Evolutionary conservation across 1,140 invertebrate species (phyloP).

Genomic region (Drosophila santomea): DNA sequence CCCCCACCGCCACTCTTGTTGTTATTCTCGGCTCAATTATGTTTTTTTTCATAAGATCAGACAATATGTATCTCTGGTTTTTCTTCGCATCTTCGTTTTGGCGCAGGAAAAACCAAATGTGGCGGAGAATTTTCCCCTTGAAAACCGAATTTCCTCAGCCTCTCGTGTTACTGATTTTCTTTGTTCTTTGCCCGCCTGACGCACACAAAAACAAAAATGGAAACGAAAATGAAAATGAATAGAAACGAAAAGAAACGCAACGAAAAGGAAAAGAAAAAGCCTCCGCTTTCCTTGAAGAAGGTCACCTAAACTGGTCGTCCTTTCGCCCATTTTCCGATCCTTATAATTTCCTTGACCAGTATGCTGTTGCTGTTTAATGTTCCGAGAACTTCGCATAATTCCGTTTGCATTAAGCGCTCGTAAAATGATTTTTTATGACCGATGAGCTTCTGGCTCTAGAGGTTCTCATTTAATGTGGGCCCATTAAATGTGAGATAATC

Average conservation of each 20-base stretch:
- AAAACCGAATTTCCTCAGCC: constrained; percentile 7
- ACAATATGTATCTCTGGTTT: constrained; percentile 25
- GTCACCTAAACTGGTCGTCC: constrained; percentile 48
- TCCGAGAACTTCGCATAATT: constrained; percentile 59
- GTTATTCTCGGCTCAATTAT: constrained; percentile 22
- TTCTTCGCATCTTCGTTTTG: background rate
- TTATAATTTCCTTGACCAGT: constrained; percentile 29
- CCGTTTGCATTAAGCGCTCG: constrained; percentile 41
- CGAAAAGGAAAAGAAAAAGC: constrained; percentile 7
- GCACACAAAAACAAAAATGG: constrained; percentile 10
- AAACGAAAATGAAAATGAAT: background rate
- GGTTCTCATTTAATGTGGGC: constrained; percentile 14
- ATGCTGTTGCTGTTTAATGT: constrained; percentile 35
- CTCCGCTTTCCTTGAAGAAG: constrained; percentile 73
- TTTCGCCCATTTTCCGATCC: constrained; percentile 12
- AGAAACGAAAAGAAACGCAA: background rate
- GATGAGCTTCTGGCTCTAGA: constrained; percentile 6
- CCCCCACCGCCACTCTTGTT: constrained; percentile 32
- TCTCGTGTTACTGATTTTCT: constrained; percentile 36
- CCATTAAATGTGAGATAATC: constrained; percentile 4
- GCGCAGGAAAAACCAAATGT: constrained; percentile 17
- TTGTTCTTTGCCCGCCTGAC: constrained; percentile 36
- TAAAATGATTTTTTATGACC: constrained; percentile 38
- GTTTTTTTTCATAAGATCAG: constrained; percentile 29
- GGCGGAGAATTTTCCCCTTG: constrained; percentile 13